phyloP scores from a whole-genome alignment of 2,888 invertebrate genomes.

The Harmothoe impar region DNA sequence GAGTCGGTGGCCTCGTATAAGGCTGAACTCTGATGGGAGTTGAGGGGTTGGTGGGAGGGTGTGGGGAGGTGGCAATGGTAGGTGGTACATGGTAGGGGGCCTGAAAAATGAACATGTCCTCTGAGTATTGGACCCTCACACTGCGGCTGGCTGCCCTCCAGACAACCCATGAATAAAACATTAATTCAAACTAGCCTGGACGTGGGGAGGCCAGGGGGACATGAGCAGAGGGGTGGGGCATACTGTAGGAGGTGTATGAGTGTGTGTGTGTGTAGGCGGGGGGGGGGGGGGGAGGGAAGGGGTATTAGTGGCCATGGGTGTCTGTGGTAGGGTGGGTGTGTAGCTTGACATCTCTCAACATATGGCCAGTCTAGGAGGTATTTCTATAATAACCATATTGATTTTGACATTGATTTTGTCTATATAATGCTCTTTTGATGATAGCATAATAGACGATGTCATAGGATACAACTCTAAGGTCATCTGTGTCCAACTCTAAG shows the following conservation, averaged over 20 bases:
- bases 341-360: too few species aligned
- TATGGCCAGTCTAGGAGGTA: too few species aligned
- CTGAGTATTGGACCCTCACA: constrained; percentile 20
- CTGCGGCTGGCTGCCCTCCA: constrained; percentile 4
- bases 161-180: constrained; percentile 48
- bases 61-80: neutral
- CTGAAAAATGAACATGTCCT: constrained; percentile 54
- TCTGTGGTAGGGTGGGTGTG: neutral
- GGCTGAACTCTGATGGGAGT: neutral
- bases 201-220: neutral
- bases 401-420: too few species aligned
- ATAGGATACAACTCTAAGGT: too few species aligned
- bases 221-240: neutral
- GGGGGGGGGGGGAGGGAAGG: too few species aligned
- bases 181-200: neutral
- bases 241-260: neutral
- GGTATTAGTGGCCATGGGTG: neutral
- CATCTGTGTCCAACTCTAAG: too few species aligned
- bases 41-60: neutral
- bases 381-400: too few species aligned
- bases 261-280: too few species aligned
- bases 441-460: too few species aligned
- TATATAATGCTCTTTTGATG: too few species aligned
- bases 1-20: neutral
- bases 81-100: neutral